Evolutionary conservation across 1,140 invertebrate species (phyloP), one percentile per base, ranked within the genome.

Genomic region (Drosophila leontia): DNA sequence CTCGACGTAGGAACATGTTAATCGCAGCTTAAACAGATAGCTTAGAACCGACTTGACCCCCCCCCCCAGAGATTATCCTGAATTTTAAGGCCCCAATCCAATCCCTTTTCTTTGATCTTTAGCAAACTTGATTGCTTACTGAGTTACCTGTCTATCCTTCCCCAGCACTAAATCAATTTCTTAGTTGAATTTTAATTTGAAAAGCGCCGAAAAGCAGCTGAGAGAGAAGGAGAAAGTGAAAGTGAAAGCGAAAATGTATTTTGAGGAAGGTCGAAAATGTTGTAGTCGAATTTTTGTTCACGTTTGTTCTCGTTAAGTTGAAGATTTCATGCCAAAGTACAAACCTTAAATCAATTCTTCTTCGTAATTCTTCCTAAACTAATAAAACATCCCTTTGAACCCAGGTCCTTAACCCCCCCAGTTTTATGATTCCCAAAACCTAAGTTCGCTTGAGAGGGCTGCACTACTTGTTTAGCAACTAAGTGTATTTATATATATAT

Each of bases 221-320:
- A 35, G 32, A 55, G 41, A 65, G 26, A 29, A 51, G 61, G 23
- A 23, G 68, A 67, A 19, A 68, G 68, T 71, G 57, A 64, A 60
- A 72, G 17, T 3, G 51, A 15, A 55, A 55, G 9, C 4, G 29
- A 23, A 45, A 45, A 51, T 51, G 11, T 19, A 53, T 35, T 19
- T 19, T 53, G 50, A 65, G 68, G 79, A 34, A 37, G 42, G 68
- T 56, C 78, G 58, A 82, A 80, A 80, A 81, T 81, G 84, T 88
- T 90, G 86, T 90, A 90, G 85, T 90, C 78, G 85, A 90, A 90
- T 90, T 87, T 87, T 88, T 87, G 84, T 87, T 87, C 84, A 87
- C 84, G 84, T 87, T 90, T 90, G 85, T 90, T 90, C 85, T 90
- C 85, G 85, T 90, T 90, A 82, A 70, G 85, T 90, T 90, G 61